Evolutionary conservation across 2,888 invertebrate species (phyloP).

Genomic region (Gymnoscelis rufifasciata): DNA sequence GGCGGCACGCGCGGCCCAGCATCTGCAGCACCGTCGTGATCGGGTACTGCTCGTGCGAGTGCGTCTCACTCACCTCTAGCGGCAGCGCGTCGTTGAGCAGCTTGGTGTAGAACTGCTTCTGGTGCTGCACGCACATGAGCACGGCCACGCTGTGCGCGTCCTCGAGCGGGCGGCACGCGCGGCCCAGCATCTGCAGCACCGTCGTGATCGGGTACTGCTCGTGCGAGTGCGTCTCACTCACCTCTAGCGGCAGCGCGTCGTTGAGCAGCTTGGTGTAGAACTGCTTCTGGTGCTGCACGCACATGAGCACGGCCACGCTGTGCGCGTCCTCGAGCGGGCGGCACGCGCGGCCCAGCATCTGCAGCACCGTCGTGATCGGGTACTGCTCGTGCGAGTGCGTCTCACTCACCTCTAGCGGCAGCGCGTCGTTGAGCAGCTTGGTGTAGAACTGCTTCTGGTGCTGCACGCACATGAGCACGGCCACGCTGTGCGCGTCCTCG

Average conservation of each 20-base stretch:
- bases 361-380: too few species aligned
- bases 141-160: conserved; percentile 97
- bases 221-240: conserved; percentile 86
- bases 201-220: conserved; percentile 77
- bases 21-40: too few species aligned
- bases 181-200: too few species aligned
- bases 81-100: conserved; percentile 98
- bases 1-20: too few species aligned
- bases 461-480: conserved; percentile 97
- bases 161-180: conserved; percentile 92
- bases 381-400: too few species aligned
- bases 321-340: too few species aligned
- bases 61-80: conserved; percentile 91
- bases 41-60: too few species aligned
- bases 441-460: conserved; percentile 99
- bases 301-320: too few species aligned
- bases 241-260: too few species aligned
- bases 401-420: conserved; percentile 95
- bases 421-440: conserved; percentile 97
- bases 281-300: too few species aligned
- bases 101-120: conserved; percentile 99
- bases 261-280: too few species aligned
- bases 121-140: conserved; percentile 97
- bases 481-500: conserved; percentile 95
- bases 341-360: too few species aligned